Base-by-base conservation (phyloP, 2,888 invertebrate genomes). In the Amorpha juglandis region DNA sequence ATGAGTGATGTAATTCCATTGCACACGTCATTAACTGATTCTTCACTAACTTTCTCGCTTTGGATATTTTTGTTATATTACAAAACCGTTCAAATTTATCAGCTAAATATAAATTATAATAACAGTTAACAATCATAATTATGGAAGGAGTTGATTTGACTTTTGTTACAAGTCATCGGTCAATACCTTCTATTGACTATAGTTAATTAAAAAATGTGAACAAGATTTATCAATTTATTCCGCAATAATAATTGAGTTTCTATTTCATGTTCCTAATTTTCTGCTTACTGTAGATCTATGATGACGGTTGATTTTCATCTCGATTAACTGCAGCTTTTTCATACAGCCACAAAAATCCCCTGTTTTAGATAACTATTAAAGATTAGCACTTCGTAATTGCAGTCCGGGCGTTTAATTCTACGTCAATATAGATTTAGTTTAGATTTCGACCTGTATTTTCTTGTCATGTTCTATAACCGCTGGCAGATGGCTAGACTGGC, bases 1-100 rank as follows among this genome's bases (percentile, higher is more conserved):
- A 69, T 68, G 45, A 16, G 12, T 38, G 16, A 68, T 66, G 42
- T 35, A 19, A 63, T 63, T 63, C 38, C 51, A 51, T 38, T 38
- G 50, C 38, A 12, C 58, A 42, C 38, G 58, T 42, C 52, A 42
- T 42, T 58, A 38, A 58, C 38, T 12, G 9, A 12, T 58, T 42
- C 35, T 58, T 42, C 6, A 52, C 33, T 52, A 33, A 52, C 33
- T 52, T 52, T 33, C 38, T 16, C 38, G 16, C 38, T 58, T 38
- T 11, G 9, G 8, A 16, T n/a, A 11, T n/a, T 35, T 16, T 55
- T 55, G 35, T 35, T 35, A 33, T 35, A 35, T 7, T 55, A 8
- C 55, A 16, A 19, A 50, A 19, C n/a, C n/a, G n/a, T n/a, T n/a
- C n/a, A n/a, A n/a, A n/a, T 48, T n/a, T n/a, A 6, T 8, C 16